Evolutionary conservation across 2,888 invertebrate species (phyloP), one percentile per base, ranked within the genome.

Genomic region (Tenthredo notha): DNA sequence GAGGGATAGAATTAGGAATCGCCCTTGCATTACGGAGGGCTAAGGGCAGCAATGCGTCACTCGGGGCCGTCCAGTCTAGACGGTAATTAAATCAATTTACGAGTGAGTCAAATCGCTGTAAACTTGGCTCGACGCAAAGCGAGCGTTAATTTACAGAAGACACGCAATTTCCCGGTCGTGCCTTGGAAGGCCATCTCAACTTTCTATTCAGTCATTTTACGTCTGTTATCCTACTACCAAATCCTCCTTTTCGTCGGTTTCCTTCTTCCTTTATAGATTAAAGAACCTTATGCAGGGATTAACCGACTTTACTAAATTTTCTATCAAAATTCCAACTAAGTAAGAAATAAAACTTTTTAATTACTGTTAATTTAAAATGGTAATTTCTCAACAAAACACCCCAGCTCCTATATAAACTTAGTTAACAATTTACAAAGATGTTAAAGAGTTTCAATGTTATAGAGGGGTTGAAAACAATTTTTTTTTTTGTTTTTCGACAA

Each of bases 41-140:
- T 29, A 61, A 80, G 40, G 61, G 78, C 58, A 61, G 78, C 15
- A 58, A 80, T 77, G 61, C 78, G 78, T 80, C 78, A 80, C 40
- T 40, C 40, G 58, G 78, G 61, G 58, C 58, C 78, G 37, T 37
- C 78, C 61, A 80, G 78, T 80, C 78, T 80, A 80, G 78, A 80
- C 80, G 33, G 61, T 80, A 80, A 80, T 80, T 80, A 80, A 80
- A 80, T 80, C 80, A 80, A 80, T 80, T 80, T 80, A 80, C 80
- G 58, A 80, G 80, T 80, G 80, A 80, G 80, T 58, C 80, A 80
- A 80, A 80, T 80, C 80, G 80, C 61, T 80, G 37, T 80, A 80
- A 80, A 80, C 80, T 80, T 61, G 58, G 61, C 80, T 61, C 80
- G 80, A 61, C 47, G 61, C 40, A 40, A 80, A 80, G 80, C 80